phyloP scores from a whole-genome alignment of 2,797 vertebrate species.

The Anas bernieri region DNA sequence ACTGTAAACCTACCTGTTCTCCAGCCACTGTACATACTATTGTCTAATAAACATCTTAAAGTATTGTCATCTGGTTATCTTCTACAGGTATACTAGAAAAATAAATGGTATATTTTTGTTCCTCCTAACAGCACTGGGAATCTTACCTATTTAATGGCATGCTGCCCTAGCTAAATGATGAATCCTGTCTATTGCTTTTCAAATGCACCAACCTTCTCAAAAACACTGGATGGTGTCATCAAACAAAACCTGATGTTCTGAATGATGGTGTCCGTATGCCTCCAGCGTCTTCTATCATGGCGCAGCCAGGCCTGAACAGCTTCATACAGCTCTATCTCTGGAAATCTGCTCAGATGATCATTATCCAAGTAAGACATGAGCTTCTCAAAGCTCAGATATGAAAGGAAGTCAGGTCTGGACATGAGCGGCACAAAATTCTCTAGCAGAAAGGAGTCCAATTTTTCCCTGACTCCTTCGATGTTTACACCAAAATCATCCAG shows the following conservation, averaged over 20 bases:
- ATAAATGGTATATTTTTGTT: slow-evolving; percentile 33
- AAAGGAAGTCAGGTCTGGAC: slow-evolving; percentile 96
- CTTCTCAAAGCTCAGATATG: slow-evolving; percentile 97
- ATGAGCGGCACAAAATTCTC: slow-evolving; percentile 99
- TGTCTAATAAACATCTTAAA: neutral
- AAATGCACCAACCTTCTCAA: slow-evolving; percentile 93
- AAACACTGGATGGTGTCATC: slow-evolving; percentile 97
- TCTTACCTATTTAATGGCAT: slow-evolving; percentile 70
- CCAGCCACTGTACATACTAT: slow-evolving; percentile 13
- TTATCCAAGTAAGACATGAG: slow-evolving; percentile 96
- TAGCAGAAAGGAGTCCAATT: slow-evolving; percentile 93
- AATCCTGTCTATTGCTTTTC: slow-evolving; percentile 80
- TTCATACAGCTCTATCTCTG: slow-evolving; percentile 97
- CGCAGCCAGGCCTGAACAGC: slow-evolving; percentile 97
- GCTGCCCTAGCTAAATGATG: slow-evolving; percentile 75
- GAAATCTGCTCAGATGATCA: slow-evolving; percentile 94
- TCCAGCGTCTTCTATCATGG: slow-evolving; percentile 97
- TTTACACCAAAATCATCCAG: slow-evolving; percentile 99
- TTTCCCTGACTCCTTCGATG: slow-evolving; percentile 97
- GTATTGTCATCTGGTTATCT: neutral
- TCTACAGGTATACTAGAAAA: neutral
- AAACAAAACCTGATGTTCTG: slow-evolving; percentile 99
- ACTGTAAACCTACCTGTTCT: slow-evolving; percentile 61
- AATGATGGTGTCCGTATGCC: slow-evolving; percentile 97
- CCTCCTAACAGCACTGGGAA: slow-evolving; percentile 21